A percentile compares a stretch with the other conserved stretches of the same genome.
Evolutionary conservation across 64 coral and sea anemone species (phyloP).

Genomic region (Hydrozoanthus tunicans): DNA sequence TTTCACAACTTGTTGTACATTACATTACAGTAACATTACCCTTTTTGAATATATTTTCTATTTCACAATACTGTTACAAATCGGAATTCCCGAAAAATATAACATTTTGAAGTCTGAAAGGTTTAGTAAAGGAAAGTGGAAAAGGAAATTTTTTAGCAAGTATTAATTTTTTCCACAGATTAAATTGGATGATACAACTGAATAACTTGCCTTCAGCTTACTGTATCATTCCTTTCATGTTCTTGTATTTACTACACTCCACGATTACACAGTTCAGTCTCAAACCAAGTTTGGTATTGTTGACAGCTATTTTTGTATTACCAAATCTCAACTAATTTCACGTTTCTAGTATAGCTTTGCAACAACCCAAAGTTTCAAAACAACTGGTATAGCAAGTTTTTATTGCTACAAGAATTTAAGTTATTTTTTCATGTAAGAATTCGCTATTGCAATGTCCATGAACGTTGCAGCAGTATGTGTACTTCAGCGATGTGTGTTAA

Average conservation of each 20-base stretch:
- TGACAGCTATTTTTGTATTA: conserved; percentile 44
- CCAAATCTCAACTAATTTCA: not conserved
- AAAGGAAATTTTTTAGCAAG: too few species aligned
- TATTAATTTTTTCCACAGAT: too few species aligned
- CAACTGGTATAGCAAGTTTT: conserved; percentile 19
- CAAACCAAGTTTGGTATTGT: not conserved
- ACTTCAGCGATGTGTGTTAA: not conserved
- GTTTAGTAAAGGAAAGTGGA: too few species aligned
- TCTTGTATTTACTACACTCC: too few species aligned
- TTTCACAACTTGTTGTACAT: too few species aligned
- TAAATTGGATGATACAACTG: not conserved
- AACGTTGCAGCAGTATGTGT: not conserved
- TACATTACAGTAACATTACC: not conserved
- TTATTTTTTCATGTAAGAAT: conserved; percentile 37
- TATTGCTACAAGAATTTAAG: conserved; percentile 34
- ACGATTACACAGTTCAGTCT: too few species aligned
- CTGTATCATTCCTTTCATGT: too few species aligned
- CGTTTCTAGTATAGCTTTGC: conserved; percentile 21
- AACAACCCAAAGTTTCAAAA: conserved; percentile 5
- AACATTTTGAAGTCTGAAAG: too few species aligned
- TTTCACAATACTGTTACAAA: not conserved
- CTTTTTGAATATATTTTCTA: not conserved
- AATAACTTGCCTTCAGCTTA: not conserved
- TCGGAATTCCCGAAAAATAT: too few species aligned
- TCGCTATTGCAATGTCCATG: not conserved